phyloP scores from a whole-genome alignment of 2,113 vertebrate genomes.

The Plestiodon gilberti region DNA sequence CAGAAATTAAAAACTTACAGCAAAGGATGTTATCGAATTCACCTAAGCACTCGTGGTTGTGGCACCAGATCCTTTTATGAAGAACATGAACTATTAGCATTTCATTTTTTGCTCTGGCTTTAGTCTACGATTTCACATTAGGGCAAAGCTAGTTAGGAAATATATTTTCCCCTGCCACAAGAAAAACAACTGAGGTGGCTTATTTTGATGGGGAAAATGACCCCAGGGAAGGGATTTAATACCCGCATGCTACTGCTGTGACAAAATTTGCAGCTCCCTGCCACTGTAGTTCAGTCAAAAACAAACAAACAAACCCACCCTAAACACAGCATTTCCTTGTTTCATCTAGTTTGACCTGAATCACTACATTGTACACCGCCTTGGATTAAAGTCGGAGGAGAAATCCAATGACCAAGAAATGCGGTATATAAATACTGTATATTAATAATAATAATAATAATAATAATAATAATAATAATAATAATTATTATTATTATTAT shows the following conservation, averaged over 20 bases:
- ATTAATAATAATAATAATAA: too few relatives aligned
- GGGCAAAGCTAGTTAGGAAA: neutral
- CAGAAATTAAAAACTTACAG: neutral
- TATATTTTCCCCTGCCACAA: neutral
- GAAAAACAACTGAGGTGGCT: neutral
- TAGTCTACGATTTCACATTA: neutral
- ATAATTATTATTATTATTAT: too few relatives aligned
- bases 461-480: too few relatives aligned
- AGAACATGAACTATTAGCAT: neutral
- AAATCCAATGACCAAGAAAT: too few relatives aligned
- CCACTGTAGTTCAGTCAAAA: neutral
- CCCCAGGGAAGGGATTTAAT: neutral
- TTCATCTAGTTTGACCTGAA: neutral
- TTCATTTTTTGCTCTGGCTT: neutral
- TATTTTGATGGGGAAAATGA: neutral
- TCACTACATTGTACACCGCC: too few relatives aligned
- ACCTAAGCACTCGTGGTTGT: neutral
- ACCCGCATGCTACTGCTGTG: too few relatives aligned
- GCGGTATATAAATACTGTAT: too few relatives aligned
- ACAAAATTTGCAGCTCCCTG: neutral
- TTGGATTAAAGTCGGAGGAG: too few relatives aligned
- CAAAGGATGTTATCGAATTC: neutral
- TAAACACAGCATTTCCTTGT: neutral
- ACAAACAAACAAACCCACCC: too few relatives aligned
- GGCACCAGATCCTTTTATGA: neutral